Conservation (phyloP, 1,140 invertebrate genomes). For the Harlomillsia oculata region DNA sequence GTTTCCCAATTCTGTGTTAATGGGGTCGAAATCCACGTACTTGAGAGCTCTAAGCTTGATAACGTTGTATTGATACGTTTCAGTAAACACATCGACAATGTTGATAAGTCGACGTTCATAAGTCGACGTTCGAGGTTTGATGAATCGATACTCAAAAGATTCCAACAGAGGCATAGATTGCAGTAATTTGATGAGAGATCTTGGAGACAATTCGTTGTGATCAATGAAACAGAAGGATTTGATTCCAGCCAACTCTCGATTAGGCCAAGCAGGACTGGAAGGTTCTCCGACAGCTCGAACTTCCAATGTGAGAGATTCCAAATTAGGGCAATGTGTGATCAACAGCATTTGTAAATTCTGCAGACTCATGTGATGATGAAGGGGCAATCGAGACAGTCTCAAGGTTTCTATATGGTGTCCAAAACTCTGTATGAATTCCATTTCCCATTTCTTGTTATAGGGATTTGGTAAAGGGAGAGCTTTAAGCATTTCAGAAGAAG, state of each 20-base stretch:
- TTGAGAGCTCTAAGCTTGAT: neutral
- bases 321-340: neutral
- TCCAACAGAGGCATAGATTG: neutral
- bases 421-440: conserved; percentile 1
- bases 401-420: neutral
- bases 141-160: neutral
- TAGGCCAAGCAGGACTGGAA: too few species aligned
- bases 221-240: too few species aligned
- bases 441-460: conserved; percentile 3
- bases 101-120: neutral
- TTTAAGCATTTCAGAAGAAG: neutral
- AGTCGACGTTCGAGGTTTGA: neutral
- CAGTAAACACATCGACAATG: neutral
- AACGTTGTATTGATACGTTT: neutral
- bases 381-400: neutral
- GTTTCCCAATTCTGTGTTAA: neutral
- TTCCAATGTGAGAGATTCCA: neutral
- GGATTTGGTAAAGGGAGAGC: neutral
- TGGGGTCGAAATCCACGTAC: conserved; percentile 1
- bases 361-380: neutral
- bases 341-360: neutral
- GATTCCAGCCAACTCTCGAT: too few species aligned
- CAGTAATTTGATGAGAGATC: neutral
- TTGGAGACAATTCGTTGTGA: neutral
- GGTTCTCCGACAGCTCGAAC: neutral